These are phyloP conservation scores for Philereme vetulata DNA, from an alignment of 2,888 invertebrate genomes.

Conservation along the genomic window DNA sequence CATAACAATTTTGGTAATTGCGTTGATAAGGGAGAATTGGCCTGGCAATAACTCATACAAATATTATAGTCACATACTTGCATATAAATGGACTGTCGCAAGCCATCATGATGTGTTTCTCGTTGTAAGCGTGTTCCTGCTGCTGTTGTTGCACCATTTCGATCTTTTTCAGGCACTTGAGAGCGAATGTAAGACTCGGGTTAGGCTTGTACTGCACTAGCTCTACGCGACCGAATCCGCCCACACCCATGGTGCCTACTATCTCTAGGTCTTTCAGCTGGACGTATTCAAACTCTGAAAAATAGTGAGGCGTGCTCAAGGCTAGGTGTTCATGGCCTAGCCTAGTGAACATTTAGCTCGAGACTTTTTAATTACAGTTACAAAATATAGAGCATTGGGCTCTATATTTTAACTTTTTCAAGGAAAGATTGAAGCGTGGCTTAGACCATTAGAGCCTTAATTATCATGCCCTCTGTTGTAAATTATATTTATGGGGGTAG, in stretches of 20 bases:
- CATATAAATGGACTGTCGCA: conserved; percentile 92
- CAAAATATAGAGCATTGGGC: no score
- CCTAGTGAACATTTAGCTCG: not conserved
- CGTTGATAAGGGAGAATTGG: no score
- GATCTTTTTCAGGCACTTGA: conserved; percentile 95
- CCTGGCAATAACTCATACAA: no score
- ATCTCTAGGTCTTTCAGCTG: conserved; percentile 91
- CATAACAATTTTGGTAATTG: no score
- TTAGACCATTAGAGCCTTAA: not conserved
- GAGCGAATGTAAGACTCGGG: conserved; percentile 86
- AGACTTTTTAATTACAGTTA: conserved; percentile 7
- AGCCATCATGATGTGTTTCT: conserved; percentile 92
- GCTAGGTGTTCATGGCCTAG: no score
- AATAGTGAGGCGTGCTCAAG: conserved; percentile 2
- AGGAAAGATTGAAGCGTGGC: conserved; percentile 6
- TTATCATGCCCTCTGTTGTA: not conserved
- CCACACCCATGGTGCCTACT: conserved; percentile 94
- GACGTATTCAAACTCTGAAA: conserved; percentile 86
- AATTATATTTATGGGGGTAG: not conserved
- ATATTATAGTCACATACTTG: conserved; percentile 75
- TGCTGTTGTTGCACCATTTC: conserved; percentile 95
- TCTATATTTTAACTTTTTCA: conserved; percentile 1
- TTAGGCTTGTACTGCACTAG: conserved; percentile 86
- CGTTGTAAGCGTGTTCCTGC: conserved; percentile 94
- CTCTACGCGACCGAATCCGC: conserved; percentile 96